phyloP scores from a whole-genome alignment of 2,888 invertebrate genomes.

The Caenorhabditis becei region DNA sequence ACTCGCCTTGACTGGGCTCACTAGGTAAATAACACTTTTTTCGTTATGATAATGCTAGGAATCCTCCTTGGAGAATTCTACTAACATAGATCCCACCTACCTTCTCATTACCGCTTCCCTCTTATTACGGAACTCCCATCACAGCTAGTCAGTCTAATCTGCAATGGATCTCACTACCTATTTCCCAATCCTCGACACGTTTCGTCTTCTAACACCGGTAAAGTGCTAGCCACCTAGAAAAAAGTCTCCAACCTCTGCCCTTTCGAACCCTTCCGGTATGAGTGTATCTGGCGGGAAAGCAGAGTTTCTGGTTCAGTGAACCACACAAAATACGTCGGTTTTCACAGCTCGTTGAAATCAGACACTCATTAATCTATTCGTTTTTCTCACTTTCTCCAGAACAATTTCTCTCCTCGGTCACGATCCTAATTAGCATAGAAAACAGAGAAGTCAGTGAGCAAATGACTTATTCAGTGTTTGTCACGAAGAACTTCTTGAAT shows the following conservation, averaged over 20 bases:
- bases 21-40: too few relatives aligned
- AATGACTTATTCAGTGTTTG: constrained; percentile 40
- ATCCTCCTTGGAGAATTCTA: too few relatives aligned
- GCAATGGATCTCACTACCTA: neutral
- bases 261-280: constrained; percentile 31
- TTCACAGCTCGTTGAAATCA: constrained; percentile 33
- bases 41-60: neutral
- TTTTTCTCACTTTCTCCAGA: constrained; percentile 1
- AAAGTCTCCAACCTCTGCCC: constrained; percentile 37
- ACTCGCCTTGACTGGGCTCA: too few relatives aligned
- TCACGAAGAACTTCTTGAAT: constrained; percentile 9
- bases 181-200: neutral
- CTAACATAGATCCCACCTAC: neutral
- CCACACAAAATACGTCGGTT: constrained; percentile 9
- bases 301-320: constrained; percentile 50
- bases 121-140: neutral
- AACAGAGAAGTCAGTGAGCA: constrained; percentile 26
- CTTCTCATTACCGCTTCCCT: neutral
- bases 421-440: constrained; percentile 32
- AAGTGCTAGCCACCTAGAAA: neutral
- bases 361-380: constrained; percentile 41
- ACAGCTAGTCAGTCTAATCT: neutral
- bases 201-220: constrained; percentile 6
- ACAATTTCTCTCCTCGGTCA: neutral
- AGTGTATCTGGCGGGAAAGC: constrained; percentile 13